Evolutionary conservation across 37 sponge, comb jelly and placozoan genomes (phyloP).

Genomic region (Haliclona indistincta): DNA sequence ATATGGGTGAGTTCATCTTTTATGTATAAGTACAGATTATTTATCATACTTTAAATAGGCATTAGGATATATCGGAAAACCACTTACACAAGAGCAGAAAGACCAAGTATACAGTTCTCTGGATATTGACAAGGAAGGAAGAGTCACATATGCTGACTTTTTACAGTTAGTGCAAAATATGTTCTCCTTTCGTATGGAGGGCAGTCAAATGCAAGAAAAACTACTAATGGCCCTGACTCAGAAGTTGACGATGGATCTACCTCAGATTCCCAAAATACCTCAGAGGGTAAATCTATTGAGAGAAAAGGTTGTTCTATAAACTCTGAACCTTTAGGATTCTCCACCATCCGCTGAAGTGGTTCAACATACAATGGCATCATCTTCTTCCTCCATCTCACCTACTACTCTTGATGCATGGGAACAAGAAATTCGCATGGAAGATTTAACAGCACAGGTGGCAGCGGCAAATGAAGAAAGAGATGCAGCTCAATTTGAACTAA

Average conservation of each 20-base stretch:
- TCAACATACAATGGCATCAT: too few relatives aligned
- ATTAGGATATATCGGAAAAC: constrained; percentile 61
- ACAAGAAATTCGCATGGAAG: too few relatives aligned
- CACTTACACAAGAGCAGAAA: constrained; percentile 30
- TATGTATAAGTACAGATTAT: not conserved
- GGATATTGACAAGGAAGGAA: constrained; percentile 60
- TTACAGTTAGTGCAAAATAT: constrained; percentile 54
- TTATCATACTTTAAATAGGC: constrained; percentile 39
- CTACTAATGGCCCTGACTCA: constrained; percentile 55
- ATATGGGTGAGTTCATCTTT: constrained; percentile 41
- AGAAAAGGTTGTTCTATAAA: too few relatives aligned
- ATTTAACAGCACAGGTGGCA: too few relatives aligned
- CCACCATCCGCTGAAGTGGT: too few relatives aligned
- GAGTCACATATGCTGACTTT: constrained; percentile 65
- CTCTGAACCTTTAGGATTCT: too few relatives aligned
- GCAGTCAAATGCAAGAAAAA: constrained; percentile 35
- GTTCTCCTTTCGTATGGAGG: constrained; percentile 71
- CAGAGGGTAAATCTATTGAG: too few relatives aligned
- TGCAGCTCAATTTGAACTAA: too few relatives aligned
- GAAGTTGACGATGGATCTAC: constrained; percentile 55
- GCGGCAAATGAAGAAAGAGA: too few relatives aligned
- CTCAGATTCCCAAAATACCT: too few relatives aligned
- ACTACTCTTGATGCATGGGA: too few relatives aligned
- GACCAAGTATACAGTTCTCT: constrained; percentile 29
- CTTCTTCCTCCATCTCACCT: too few relatives aligned